phyloP scores from a whole-genome alignment of 2,113 vertebrate genomes.

The Pseudopipra pipra region DNA sequence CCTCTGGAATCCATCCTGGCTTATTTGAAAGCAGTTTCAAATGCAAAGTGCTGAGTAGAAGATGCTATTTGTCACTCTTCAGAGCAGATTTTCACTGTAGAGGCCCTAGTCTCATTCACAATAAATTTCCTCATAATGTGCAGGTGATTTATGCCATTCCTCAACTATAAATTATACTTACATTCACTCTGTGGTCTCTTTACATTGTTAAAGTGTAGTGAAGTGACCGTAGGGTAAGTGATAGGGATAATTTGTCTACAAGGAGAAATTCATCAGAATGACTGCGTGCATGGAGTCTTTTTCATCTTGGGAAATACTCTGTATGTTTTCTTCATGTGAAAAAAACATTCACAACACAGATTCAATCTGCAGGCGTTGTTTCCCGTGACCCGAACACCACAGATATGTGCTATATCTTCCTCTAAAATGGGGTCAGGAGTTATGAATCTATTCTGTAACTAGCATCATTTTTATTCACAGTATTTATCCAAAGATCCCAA shows the following conservation, averaged over 20 bases:
- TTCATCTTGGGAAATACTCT: background rate
- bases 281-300: background rate
- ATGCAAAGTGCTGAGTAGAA: background rate
- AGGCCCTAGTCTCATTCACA: background rate
- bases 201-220: background rate
- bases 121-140: background rate
- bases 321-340: background rate
- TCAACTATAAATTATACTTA: background rate
- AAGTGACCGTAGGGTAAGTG: background rate
- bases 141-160: background rate
- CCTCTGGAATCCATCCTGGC: background rate
- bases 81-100: background rate
- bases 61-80: background rate
- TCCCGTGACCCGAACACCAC: background rate
- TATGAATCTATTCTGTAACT: background rate
- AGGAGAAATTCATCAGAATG: background rate
- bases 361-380: background rate
- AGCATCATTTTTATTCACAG: background rate
- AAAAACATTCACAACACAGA: background rate
- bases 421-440: background rate
- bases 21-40: slow-evolving; percentile 16
- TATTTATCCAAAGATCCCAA: background rate
- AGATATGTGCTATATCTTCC: background rate
- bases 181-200: background rate
- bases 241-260: background rate